phyloP scores from a whole-genome alignment of 2,797 vertebrate genomes.

The Notolepis coatsorum region DNA sequence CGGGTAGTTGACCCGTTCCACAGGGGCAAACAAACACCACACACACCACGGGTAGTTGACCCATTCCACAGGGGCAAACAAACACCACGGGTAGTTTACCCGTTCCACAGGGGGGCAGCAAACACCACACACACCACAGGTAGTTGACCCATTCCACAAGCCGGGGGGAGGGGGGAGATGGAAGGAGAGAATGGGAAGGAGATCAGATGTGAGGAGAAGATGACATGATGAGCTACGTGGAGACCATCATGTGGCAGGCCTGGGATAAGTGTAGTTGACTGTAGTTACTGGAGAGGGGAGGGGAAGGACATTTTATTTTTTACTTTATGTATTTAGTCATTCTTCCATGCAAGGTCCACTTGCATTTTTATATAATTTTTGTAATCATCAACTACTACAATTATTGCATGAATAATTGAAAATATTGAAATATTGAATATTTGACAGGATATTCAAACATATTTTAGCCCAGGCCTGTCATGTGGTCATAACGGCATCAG shows the following conservation, averaged over 20 bases:
- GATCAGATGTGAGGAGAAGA: constrained; percentile 56
- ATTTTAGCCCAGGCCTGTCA: constrained; percentile 36
- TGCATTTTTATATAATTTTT: too few relatives aligned
- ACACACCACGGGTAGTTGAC: constrained; percentile 75
- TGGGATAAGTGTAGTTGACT: constrained; percentile 29
- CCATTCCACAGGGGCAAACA: too few relatives aligned
- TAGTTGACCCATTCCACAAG: constrained; percentile 76
- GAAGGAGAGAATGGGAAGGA: constrained; percentile 17
- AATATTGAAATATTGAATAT: constrained; percentile 37
- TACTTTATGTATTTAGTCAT: too few relatives aligned
- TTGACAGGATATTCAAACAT: constrained; percentile 39
- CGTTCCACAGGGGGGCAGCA: not conserved
- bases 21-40: too few relatives aligned
- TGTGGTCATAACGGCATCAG: constrained; percentile 15
- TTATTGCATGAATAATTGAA: too few relatives aligned
- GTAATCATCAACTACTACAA: too few relatives aligned
- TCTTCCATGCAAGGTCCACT: too few relatives aligned
- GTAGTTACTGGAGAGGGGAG: constrained; percentile 2
- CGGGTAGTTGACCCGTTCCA: constrained; percentile 24
- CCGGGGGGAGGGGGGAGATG: not conserved
- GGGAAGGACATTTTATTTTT: too few relatives aligned
- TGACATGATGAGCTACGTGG: constrained; percentile 63
- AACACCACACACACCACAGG: too few relatives aligned
- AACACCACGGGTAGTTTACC: constrained; percentile 25
- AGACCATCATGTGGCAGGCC: constrained; percentile 56